Conservation (phyloP, 2,113 vertebrate genomes). For the Cricetomys ansorgei region DNA sequence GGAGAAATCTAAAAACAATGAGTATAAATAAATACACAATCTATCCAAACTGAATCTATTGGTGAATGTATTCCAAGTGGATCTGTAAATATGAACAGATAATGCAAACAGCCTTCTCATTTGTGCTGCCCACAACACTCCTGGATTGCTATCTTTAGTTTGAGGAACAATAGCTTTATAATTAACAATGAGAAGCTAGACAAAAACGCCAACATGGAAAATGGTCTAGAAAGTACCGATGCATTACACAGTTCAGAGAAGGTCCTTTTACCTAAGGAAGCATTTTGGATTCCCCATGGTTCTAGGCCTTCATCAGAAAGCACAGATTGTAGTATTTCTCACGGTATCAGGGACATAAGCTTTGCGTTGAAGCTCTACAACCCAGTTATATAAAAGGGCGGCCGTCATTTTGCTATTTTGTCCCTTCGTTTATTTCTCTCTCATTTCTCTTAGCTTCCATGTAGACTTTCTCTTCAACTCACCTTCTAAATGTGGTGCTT, state of each 20-base stretch:
- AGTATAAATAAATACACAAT: neutral
- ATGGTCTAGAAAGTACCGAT: neutral
- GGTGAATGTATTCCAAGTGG: neutral
- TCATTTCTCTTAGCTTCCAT: neutral
- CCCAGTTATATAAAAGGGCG: neutral
- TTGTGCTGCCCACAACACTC: neutral
- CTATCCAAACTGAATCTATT: neutral
- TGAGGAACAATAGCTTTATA: neutral
- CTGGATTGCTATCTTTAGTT: neutral
- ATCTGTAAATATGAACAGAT: conserved; percentile 23
- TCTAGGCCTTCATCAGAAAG: neutral
- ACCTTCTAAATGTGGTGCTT: neutral
- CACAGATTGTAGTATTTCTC: conserved; percentile 10
- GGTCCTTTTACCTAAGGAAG: neutral
- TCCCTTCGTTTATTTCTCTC: neutral
- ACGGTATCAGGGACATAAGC: neutral
- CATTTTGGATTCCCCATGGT: neutral
- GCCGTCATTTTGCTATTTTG: neutral
- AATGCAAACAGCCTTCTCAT: neutral
- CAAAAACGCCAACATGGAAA: neutral
- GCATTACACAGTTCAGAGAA: neutral
- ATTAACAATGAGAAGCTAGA: neutral
- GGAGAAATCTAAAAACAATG: neutral
- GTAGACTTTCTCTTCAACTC: neutral
- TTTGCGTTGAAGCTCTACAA: neutral